A percentile compares a stretch with the other conserved stretches of the same genome.
Conservation (phyloP, 2,797 vertebrate genomes). For the Argya squamiceps region DNA sequence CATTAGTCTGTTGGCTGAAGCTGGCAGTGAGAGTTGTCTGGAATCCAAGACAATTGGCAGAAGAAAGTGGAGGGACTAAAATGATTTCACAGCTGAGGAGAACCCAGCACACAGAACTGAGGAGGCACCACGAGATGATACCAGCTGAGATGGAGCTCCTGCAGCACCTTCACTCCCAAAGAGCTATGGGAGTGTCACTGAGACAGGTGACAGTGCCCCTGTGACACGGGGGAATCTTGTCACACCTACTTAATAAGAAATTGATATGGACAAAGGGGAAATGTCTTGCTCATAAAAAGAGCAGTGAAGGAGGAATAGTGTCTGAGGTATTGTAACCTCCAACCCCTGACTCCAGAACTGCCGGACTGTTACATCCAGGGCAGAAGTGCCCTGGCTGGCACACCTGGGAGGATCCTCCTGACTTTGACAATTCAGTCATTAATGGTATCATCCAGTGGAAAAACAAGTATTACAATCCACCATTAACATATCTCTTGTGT, state of each 20-base stretch:
- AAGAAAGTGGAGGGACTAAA: slow-evolving; percentile 1
- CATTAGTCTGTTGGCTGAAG: slow-evolving; percentile 17
- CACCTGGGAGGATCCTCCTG: background rate
- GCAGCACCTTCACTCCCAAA: rapidly evolving
- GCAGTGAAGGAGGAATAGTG: background rate
- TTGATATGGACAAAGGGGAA: background rate
- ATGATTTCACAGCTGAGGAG: slow-evolving; percentile 14
- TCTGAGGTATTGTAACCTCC: background rate
- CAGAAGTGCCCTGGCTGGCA: background rate
- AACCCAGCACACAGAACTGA: background rate
- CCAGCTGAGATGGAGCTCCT: background rate
- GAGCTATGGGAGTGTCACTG: background rate
- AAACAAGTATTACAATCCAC: rapidly evolving
- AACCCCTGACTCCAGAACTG: background rate
- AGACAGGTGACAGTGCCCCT: background rate
- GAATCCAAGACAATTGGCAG: slow-evolving; percentile 50
- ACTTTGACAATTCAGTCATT: background rate
- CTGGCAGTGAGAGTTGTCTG: slow-evolving; percentile 13
- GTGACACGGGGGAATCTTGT: background rate
- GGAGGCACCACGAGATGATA: rapidly evolving
- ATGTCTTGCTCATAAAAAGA: background rate
- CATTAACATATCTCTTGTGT: background rate
- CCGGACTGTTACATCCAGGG: background rate
- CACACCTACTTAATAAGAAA: background rate
- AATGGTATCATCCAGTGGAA: background rate